Evolutionary conservation across 2,113 vertebrate genomes (phyloP).

Genomic region (Pedetes capensis): DNA sequence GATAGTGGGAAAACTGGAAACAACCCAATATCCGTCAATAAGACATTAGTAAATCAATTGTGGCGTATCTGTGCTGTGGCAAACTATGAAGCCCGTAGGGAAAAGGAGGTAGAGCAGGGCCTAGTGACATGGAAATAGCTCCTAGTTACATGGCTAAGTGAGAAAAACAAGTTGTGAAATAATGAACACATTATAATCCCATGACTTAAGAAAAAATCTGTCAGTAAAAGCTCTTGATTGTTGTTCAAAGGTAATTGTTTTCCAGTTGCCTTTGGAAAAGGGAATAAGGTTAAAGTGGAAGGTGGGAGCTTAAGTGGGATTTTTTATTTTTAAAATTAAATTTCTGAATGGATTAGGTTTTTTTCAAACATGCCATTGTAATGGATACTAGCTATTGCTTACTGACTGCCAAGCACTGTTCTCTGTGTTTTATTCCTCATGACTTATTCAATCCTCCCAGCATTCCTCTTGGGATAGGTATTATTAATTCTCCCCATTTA

Average conservation of each 20-base stretch:
- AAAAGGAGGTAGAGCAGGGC: not conserved
- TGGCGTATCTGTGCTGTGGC: not conserved
- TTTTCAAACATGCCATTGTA: not conserved
- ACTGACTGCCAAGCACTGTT: not conserved
- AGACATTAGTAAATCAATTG: not conserved
- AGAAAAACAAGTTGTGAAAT: not conserved
- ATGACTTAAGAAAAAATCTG: too few species aligned
- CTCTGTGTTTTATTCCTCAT: not conserved
- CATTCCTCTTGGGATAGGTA: not conserved
- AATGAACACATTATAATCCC: not conserved
- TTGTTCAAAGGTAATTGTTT: not conserved
- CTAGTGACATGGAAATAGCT: not conserved
- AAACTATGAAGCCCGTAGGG: not conserved
- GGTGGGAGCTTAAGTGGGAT: not conserved
- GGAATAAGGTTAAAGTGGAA: not conserved
- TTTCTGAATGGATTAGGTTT: not conserved
- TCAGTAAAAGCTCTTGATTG: not conserved
- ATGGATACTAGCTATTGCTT: not conserved
- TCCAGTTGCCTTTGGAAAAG: not conserved
- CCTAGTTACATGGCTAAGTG: not conserved
- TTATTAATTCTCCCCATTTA: not conserved
- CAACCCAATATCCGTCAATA: not conserved
- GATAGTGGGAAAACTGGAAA: not conserved
- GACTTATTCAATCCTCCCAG: not conserved
- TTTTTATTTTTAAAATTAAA: conserved; percentile 22